Conservation (phyloP, 2,888 invertebrate genomes). For the Cephonodes hylas region DNA sequence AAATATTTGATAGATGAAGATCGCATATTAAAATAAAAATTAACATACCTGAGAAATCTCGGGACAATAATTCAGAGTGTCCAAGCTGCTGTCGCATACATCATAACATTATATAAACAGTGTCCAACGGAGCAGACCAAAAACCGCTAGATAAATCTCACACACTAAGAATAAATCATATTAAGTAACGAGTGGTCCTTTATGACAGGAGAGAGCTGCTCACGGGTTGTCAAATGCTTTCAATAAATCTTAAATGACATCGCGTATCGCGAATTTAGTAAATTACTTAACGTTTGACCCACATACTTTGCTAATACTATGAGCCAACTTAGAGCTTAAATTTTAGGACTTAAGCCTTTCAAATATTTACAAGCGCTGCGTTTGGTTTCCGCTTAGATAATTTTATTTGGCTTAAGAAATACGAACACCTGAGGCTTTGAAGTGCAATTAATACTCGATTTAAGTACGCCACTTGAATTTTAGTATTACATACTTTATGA, state of each 20-base stretch:
- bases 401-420: neutral
- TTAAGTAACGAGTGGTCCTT: slow-evolving; percentile 35
- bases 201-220: slow-evolving; percentile 43
- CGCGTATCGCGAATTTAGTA: slow-evolving; percentile 1
- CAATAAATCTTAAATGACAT: neutral
- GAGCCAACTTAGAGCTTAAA: neutral
- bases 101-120: neutral
- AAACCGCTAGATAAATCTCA: slow-evolving; percentile 33
- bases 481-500: too few species aligned
- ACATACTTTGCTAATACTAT: neutral
- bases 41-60: neutral
- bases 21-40: neutral
- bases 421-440: neutral
- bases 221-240: slow-evolving; percentile 11
- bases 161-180: slow-evolving; percentile 35
- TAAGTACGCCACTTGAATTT: too few species aligned
- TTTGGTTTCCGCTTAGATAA: slow-evolving; percentile 12
- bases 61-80: neutral
- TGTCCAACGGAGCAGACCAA: neutral
- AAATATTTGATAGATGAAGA: too few species aligned
- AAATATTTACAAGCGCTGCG: neutral
- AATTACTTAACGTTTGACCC: neutral
- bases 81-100: slow-evolving; percentile 3
- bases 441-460: too few species aligned
- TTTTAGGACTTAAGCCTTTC: neutral